Evolutionary conservation across 2,888 invertebrate species (phyloP).

Genomic region (Pseudeuparius sepicola): DNA sequence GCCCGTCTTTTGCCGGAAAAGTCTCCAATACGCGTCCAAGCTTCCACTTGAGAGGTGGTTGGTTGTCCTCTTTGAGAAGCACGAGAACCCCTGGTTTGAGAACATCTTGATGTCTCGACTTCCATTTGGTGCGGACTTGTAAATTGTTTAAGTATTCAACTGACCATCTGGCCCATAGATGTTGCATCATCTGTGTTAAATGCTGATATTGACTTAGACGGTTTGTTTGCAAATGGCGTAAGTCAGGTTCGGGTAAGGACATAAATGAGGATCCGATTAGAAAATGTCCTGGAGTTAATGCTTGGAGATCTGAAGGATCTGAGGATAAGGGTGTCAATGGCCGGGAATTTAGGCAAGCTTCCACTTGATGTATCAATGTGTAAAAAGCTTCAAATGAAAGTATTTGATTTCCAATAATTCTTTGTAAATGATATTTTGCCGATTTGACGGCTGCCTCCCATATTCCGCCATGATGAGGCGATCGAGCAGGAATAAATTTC

Average conservation of each 20-base stretch:
- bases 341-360: slow-evolving; percentile 11
- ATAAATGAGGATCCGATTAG: slow-evolving; percentile 10
- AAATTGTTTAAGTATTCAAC: too few relatives aligned
- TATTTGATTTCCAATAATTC: slow-evolving; percentile 5
- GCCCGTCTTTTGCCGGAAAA: too few relatives aligned
- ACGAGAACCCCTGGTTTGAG: slow-evolving; percentile 10
- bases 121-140: too few relatives aligned
- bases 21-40: too few relatives aligned
- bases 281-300: slow-evolving; percentile 12
- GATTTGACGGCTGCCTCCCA: slow-evolving; percentile 14
- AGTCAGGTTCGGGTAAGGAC: slow-evolving; percentile 8
- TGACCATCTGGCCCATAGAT: too few relatives aligned
- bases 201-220: too few relatives aligned
- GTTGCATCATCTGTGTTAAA: too few relatives aligned
- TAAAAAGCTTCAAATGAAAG: slow-evolving; percentile 13
- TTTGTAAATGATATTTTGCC: slow-evolving; percentile 12
- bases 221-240: too few relatives aligned
- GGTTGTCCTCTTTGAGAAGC: slow-evolving; percentile 7
- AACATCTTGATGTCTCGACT: too few relatives aligned
- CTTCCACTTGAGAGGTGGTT: too few relatives aligned
- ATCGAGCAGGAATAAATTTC: slow-evolving; percentile 8
- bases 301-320: slow-evolving; percentile 7
- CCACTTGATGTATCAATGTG: slow-evolving; percentile 12
- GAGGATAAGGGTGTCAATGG: slow-evolving; percentile 9
- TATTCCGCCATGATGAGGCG: slow-evolving; percentile 12